Conservation (phyloP, 2,888 invertebrate species). For the Strigamia maritima region DNA sequence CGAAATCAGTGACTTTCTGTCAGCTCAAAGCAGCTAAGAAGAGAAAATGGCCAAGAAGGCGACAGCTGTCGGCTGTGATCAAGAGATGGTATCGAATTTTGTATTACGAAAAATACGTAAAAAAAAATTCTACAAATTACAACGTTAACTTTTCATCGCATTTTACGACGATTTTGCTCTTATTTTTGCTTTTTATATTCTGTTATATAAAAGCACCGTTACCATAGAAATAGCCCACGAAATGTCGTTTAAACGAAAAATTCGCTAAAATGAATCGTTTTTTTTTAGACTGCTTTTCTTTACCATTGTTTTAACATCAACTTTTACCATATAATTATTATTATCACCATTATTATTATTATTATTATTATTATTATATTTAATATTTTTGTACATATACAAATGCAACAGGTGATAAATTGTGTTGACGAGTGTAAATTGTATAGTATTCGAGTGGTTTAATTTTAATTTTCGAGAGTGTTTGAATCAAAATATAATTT, state of each 20-base stretch:
- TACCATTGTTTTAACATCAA: not conserved
- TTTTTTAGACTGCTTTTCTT: not conserved
- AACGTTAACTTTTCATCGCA: not conserved
- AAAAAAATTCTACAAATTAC: not conserved
- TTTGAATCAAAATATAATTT: slow-evolving; percentile 26
- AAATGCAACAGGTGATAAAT: not conserved
- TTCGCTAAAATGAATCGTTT: too few species aligned
- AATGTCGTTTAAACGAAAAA: too few species aligned
- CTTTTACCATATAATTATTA: not conserved
- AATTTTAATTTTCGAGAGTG: slow-evolving; percentile 1
- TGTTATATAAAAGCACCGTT: too few species aligned
- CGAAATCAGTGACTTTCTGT: not conserved
- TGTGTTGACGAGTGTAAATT: not conserved
- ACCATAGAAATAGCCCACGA: too few species aligned
- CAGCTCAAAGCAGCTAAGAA: not conserved
- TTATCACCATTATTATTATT: not conserved
- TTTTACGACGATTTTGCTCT: not conserved
- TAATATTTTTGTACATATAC: not conserved
- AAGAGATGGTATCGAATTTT: not conserved
- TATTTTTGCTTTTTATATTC: too few species aligned
- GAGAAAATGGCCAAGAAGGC: not conserved
- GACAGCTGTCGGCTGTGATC: not conserved
- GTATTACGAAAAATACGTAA: slow-evolving; percentile 14
- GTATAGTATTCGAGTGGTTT: slow-evolving; percentile 21
- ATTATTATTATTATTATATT: slow-evolving; percentile 1